Evolutionary conservation across 1,140 invertebrate species (phyloP).

Genomic region (Hylyphantes graminicola): DNA sequence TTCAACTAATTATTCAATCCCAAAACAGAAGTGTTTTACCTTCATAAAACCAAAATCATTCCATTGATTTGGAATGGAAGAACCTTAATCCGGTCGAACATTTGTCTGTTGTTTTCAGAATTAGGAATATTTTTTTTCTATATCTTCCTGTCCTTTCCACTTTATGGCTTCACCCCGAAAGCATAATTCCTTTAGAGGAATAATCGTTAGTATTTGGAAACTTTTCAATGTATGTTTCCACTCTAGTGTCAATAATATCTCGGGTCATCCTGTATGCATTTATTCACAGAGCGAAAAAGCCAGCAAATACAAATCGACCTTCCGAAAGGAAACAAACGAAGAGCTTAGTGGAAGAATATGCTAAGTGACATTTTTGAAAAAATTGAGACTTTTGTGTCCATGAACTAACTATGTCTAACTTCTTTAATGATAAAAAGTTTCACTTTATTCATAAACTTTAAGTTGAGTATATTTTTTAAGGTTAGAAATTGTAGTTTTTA

Average conservation of each 20-base stretch:
- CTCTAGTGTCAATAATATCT: slow-evolving; percentile 49
- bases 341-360: too few species aligned
- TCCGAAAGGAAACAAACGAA: background rate
- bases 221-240: slow-evolving; percentile 45
- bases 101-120: background rate
- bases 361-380: too few species aligned
- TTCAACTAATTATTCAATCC: slow-evolving; percentile 33
- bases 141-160: background rate
- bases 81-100: background rate
- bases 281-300: slow-evolving; percentile 47
- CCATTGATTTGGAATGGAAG: background rate
- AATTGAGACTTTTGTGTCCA: too few species aligned
- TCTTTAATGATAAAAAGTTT: too few species aligned
- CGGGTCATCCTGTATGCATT: slow-evolving; percentile 58
- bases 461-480: too few species aligned
- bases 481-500: too few species aligned
- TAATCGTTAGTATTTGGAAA: slow-evolving; percentile 59
- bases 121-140: slow-evolving; percentile 21
- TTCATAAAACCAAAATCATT: slow-evolving; percentile 51
- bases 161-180: slow-evolving; percentile 1
- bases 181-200: slow-evolving; percentile 49
- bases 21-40: slow-evolving; percentile 12
- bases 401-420: too few species aligned
- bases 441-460: slow-evolving; percentile 38
- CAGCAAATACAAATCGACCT: slow-evolving; percentile 57